A percentile compares a stretch with the other conserved stretches of the same genome.
Conservation (phyloP, 1,140 invertebrate genomes). For the Lamellibrachia luymesi region DNA sequence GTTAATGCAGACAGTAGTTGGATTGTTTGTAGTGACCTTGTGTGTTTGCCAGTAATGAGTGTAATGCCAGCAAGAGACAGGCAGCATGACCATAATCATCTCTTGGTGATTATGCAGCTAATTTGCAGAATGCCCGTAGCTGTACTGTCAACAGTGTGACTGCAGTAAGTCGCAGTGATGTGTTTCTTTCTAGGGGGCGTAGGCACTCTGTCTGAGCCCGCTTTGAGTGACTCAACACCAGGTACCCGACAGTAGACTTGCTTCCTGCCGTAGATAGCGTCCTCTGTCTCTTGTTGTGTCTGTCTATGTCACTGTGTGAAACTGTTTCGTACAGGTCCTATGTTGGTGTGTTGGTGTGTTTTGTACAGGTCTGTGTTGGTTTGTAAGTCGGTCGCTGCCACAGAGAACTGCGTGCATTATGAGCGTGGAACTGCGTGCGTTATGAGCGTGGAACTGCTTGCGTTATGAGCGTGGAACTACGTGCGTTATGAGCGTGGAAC, state of each 20-base stretch:
- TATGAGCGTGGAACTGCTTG: not conserved
- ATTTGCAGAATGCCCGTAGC: not conserved
- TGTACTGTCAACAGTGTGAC: not conserved
- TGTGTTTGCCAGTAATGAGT: not conserved
- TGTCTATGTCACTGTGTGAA: not conserved
- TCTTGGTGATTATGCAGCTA: not conserved
- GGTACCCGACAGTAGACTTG: not conserved
- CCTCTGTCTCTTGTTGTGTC: not conserved
- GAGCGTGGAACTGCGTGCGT: too few relatives aligned
- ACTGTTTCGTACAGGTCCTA: not conserved
- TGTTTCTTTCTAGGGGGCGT: constrained; percentile 18
- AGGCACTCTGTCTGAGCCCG: constrained; percentile 19
- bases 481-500: not conserved
- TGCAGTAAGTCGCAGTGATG: not conserved
- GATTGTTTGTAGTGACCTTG: not conserved
- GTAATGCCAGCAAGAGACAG: not conserved
- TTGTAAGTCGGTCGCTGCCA: not conserved
- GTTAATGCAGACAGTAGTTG: not conserved
- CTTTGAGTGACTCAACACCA: constrained; percentile 14
- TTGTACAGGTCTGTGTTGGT: not conserved
- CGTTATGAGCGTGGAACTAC: too few relatives aligned
- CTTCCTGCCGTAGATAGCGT: not conserved
- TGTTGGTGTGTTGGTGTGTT: not conserved
- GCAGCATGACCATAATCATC: not conserved
- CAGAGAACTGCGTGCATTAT: not conserved